Evolutionary conservation across 2,113 vertebrate species (phyloP), one percentile per base, ranked within the genome.

Genomic region (Pica pica): DNA sequence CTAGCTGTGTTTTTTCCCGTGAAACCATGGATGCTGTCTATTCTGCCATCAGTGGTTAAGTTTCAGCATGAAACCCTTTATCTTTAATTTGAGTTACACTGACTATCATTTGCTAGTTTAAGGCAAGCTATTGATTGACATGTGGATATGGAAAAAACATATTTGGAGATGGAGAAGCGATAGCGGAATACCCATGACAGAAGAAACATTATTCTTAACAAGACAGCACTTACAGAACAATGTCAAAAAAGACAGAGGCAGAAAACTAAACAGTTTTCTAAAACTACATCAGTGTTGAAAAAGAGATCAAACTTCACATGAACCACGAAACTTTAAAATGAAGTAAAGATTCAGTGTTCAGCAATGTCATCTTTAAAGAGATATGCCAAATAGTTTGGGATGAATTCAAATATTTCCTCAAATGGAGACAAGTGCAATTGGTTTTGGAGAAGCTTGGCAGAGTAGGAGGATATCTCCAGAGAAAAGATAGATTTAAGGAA

Each of bases 91-190:
- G 76, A 82, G 22, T 91, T 93, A 93, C 87, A 57, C 47, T 68
- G 88, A 94, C 84, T 95, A 64, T 83, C 95, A 91, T 89, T 95
- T 96, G 53, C 78, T 67, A 87, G 90, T 87, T 78, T 92, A 91
- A 97, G 78, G 63, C 73, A 94, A 94, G 91, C 4, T 87, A n/a
- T 69, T 97, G 97, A 97, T 82, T 96, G 94, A 92, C 95, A 94
- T 96, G 95, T 95, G 97, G 95, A 94, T 96, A 79, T 78, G 81
- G 82, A 83, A 89, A 94, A 97, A 97, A 96, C 76, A 77, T 95
- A 95, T 91, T 93, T 94, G 89, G 95, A 94, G 93, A 94, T 85
- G 78, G 92, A 96, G 55, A 79, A 86, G 78, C 8, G 92, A 89
- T 89, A 83, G 90, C 1, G 4, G 94, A 95, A 97, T 92, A 94